Conservation (phyloP, 2,797 vertebrate genomes). For the Notoglanidium macrostoma region DNA sequence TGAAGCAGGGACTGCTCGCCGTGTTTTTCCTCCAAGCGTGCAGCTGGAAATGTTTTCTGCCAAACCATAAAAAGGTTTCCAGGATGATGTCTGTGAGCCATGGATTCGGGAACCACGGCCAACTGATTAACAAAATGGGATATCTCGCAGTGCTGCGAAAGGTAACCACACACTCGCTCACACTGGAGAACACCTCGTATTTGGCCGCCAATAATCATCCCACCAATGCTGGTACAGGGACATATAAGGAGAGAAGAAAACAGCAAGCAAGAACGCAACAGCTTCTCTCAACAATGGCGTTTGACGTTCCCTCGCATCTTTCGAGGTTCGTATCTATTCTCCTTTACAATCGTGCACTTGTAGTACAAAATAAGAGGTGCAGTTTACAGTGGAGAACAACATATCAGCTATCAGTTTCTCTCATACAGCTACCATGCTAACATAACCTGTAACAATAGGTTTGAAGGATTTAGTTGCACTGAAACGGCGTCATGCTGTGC, state of each 20-base stretch:
- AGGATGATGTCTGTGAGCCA: background rate
- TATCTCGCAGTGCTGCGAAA: slow-evolving; percentile 43
- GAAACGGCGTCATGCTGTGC: background rate
- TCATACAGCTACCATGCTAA: background rate
- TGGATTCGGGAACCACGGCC: background rate
- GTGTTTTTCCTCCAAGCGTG: background rate
- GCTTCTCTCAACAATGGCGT: background rate
- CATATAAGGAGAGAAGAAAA: background rate
- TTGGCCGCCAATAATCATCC: background rate
- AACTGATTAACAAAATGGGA: slow-evolving; percentile 31
- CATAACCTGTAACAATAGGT: background rate
- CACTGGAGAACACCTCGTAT: background rate
- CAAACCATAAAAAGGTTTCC: background rate
- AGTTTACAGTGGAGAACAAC: background rate
- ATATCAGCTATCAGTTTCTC: background rate
- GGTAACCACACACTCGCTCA: slow-evolving; percentile 51
- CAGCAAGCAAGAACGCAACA: background rate
- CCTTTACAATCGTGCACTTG: background rate
- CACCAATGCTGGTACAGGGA: background rate
- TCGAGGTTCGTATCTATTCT: background rate
- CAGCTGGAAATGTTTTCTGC: background rate
- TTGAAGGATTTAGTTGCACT: background rate
- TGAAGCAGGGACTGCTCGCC: background rate
- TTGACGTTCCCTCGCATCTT: background rate
- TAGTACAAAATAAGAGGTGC: background rate